Percentiles rank a stretch among this genome's conserved stretches.
Evolutionary conservation across 2,888 invertebrate species (phyloP).

Genomic region (Drosophila demipolita): DNA sequence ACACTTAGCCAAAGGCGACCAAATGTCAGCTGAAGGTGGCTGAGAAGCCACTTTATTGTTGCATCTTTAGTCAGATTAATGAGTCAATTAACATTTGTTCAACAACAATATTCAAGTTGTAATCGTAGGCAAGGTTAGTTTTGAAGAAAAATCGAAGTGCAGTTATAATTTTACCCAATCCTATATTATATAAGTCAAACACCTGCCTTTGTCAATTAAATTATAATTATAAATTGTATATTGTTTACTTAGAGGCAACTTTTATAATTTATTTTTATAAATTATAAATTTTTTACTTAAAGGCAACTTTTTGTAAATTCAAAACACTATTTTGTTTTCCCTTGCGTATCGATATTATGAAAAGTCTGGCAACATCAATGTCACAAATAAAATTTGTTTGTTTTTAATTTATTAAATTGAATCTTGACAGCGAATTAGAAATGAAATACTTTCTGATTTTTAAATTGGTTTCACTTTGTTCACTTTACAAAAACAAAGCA

Average conservation of each 20-base stretch:
- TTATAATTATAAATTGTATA: neutral
- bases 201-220: neutral
- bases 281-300: no score
- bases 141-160: neutral
- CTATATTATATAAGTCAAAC: neutral
- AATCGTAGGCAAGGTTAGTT: neutral
- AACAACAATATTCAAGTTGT: neutral
- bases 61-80: neutral
- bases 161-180: neutral
- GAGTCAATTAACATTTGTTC: constrained; percentile 7
- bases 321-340: neutral
- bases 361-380: neutral
- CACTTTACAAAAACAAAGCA: neutral
- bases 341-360: neutral
- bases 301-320: neutral
- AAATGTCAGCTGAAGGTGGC: constrained; percentile 5
- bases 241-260: neutral
- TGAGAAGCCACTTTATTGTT: neutral
- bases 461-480: neutral
- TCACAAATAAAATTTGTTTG: neutral
- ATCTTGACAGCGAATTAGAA: neutral
- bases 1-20: neutral
- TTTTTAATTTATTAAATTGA: neutral
- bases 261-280: neutral
- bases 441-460: neutral